Conservation (phyloP, 2,797 vertebrate genomes). For the Poeciliopsis presidionis region DNA sequence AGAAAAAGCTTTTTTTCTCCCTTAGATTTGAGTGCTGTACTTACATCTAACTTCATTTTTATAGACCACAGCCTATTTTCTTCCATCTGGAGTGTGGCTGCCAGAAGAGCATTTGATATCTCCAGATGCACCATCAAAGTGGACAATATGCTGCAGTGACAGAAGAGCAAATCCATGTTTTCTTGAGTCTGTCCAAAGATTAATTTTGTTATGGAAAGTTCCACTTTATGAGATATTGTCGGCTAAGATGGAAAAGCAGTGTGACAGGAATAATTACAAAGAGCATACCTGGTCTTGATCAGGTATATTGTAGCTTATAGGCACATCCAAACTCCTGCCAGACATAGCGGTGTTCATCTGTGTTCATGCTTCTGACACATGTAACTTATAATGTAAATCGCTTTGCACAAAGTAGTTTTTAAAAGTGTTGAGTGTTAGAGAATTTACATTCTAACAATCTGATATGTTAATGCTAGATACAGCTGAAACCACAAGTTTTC, state of each 20-base stretch:
- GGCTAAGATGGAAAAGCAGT: slow-evolving; percentile 50
- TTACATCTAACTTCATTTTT: slow-evolving; percentile 95
- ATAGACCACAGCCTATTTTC: slow-evolving; percentile 90
- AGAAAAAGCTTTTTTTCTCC: slow-evolving; percentile 88
- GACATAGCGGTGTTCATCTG: neutral
- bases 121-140: slow-evolving; percentile 89
- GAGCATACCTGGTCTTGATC: slow-evolving; percentile 28
- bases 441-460: neutral
- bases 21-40: slow-evolving; percentile 93
- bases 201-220: slow-evolving; percentile 87
- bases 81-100: slow-evolving; percentile 88
- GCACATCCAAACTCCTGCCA: slow-evolving; percentile 19
- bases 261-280: slow-evolving; percentile 60
- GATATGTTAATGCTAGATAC: neutral
- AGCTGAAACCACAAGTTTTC: neutral
- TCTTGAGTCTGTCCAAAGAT: slow-evolving; percentile 87
- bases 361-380: neutral
- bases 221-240: slow-evolving; percentile 70
- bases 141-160: slow-evolving; percentile 88
- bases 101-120: slow-evolving; percentile 93
- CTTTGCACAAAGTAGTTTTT: neutral
- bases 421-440: neutral
- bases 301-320: slow-evolving; percentile 17
- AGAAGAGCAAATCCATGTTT: slow-evolving; percentile 79
- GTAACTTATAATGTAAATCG: neutral